Base-by-base conservation (phyloP, 2,113 vertebrate species). In the Collichthys lucidus region DNA sequence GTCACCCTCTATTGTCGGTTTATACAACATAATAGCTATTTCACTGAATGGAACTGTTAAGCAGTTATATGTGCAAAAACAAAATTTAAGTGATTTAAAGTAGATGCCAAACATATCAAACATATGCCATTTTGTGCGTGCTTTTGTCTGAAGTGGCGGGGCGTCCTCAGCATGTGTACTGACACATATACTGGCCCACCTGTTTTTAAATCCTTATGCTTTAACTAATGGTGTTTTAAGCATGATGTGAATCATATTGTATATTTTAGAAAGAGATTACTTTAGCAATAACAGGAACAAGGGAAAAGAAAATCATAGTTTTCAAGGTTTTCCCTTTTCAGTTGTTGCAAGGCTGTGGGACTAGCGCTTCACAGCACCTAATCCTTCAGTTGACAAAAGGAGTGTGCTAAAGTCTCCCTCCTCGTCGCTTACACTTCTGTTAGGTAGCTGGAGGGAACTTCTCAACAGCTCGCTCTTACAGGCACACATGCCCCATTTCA, bases 371-470 rank as follows among this genome's bases (percentile, higher is more conserved):
- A 42, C 79, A 92, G 79, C 73, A 74, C 72, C 52, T 79, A 87
- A 92, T 89, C 84, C 79, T 87, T 73, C 69, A 79, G 35, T 42
- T 68, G 64, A 90, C 82, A 85, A 85, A 86, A 62, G 80, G 85
- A 88, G 82, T 88, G 81, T 82, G 81, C 66, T 82, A 42, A 85
- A 83, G 76, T 91, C 72, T 66, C 52, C 50, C 76, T 78, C 47
- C 42, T 88, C 88, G 77, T 81, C 47, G 46, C 72, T 82, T 69
- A 70, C 82, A 87, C 89, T 93, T 44, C 22, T 84, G 87, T 76
- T 79, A 68, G 79, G 77, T 78, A 85, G 86, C 87, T 88, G 69
- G 74, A 90, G 90, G 90, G 87, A 81, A 64, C 88, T 89, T 88
- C 83, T 91, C 73, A 83, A 75, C 70, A 71, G 86, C 85, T 87